Percentiles rank a stretch among this genome's conserved stretches.
These are phyloP conservation scores for Hyperopisus bebe DNA, from an alignment of 2,113 vertebrate species.

Conservation along the genomic window DNA sequence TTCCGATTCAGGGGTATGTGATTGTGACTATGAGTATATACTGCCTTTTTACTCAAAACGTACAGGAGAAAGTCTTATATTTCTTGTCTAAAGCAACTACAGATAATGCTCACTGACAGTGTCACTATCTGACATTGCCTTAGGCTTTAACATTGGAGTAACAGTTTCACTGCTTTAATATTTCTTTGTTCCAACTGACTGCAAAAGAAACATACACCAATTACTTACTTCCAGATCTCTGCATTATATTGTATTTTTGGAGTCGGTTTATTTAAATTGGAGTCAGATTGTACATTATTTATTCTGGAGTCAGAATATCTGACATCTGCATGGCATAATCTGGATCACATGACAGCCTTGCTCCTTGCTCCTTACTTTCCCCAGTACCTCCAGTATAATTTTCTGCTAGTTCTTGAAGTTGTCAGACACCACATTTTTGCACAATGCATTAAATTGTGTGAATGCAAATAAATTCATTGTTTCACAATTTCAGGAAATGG, in stretches of 20 bases:
- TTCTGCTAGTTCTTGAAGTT: background rate
- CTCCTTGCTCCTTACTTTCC: background rate
- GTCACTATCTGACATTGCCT: background rate
- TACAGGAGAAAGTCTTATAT: background rate
- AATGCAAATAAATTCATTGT: background rate
- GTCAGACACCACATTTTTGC: background rate
- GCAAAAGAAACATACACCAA: background rate
- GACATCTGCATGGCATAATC: background rate
- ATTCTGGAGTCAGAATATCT: background rate
- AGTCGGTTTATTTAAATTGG: background rate
- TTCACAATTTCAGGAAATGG: background rate
- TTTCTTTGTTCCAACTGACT: background rate
- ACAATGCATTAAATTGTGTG: background rate
- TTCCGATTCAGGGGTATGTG: background rate
- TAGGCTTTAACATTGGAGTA: background rate
- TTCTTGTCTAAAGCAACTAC: background rate
- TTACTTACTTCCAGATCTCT: background rate
- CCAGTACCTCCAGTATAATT: background rate
- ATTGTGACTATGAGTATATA: background rate
- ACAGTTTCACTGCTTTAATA: background rate
- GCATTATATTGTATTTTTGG: background rate
- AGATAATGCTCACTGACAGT: background rate
- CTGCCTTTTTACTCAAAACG: background rate
- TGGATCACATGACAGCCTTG: background rate
- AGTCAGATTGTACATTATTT: background rate